phyloP scores from a whole-genome alignment of 1,140 invertebrate species.

The Ceratitis capitata region DNA sequence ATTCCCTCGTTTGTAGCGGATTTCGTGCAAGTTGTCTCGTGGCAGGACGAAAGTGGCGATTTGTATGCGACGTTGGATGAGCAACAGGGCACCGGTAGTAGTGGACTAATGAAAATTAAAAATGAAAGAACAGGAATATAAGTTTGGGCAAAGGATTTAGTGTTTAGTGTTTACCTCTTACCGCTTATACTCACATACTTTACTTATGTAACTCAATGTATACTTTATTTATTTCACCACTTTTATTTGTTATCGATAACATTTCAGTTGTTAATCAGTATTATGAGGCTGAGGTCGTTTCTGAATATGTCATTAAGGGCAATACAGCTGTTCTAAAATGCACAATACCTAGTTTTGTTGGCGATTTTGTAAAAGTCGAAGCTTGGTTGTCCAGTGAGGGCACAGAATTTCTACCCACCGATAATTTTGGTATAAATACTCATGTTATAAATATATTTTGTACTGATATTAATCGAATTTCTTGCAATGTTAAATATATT shows the following conservation, averaged over 20 bases:
- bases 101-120: not conserved
- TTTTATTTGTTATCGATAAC: constrained; percentile 37
- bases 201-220: constrained; percentile 10
- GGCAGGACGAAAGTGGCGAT: constrained; percentile 72
- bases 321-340: constrained; percentile 93
- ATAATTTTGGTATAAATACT: constrained; percentile 56
- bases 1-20: constrained; percentile 77
- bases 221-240: not conserved
- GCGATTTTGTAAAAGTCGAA: constrained; percentile 89
- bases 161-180: not conserved
- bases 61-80: constrained; percentile 61
- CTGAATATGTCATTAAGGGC: constrained; percentile 91
- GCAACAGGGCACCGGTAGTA: constrained; percentile 52
- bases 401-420: constrained; percentile 70
- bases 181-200: not conserved
- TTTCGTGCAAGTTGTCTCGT: constrained; percentile 74
- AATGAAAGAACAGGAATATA: not conserved
- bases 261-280: constrained; percentile 83
- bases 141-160: not conserved
- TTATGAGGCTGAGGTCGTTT: constrained; percentile 91
- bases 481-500: not conserved
- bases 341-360: constrained; percentile 90
- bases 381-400: constrained; percentile 86
- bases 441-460: not conserved
- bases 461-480: not conserved